Base-by-base conservation (phyloP, 2,888 invertebrate genomes). In the Torymus auratus region DNA sequence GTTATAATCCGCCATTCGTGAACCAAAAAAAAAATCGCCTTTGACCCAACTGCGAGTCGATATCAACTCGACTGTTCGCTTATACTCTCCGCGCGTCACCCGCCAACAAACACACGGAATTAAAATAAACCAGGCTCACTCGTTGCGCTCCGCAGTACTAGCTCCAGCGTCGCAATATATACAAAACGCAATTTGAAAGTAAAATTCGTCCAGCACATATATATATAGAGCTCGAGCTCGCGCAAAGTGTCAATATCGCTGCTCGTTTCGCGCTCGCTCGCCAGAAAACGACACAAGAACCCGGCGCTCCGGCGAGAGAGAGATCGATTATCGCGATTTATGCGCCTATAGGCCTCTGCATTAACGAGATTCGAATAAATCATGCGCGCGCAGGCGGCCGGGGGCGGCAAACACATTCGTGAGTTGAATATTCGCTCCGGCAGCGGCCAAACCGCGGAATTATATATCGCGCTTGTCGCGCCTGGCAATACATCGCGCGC, bases 301-400 rank as follows among this genome's bases (percentile, higher is more conserved):
- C 55, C 12, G 41, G 41, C 41, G 41, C 41, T 1, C 41, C 5
- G 41, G 53, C 41, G 65, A 5, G 52, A 75, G 65, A 5, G 52
- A 75, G 73, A 78, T 83, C 78, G 81, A 83, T 80, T 83, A 81
- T 80, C 67, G 75, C 78, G 78, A 83, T 83, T 83, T 82, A 81
- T 77, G 79, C 69, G 41, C 20, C 20, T 41, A 14, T 15, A 28
- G 61, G 23, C 55, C 52, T 58, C 14, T 58, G 79, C 76, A 79
- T 83, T 81, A 83, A 83, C 78, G 75, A 78, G 71, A 68, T 80
- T 55, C 81, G 80, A 78, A 82, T 83, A 84, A 83, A 84, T 84
- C 81, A 83, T 78, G 70, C 56, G 41, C 41, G 41, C 41, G 28
- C 41, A 7, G 56, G 55, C 52, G 70, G 41, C 41, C 7, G 5